Base-by-base conservation (phyloP, 2,797 vertebrate species). In the Galaxias olidus region DNA sequence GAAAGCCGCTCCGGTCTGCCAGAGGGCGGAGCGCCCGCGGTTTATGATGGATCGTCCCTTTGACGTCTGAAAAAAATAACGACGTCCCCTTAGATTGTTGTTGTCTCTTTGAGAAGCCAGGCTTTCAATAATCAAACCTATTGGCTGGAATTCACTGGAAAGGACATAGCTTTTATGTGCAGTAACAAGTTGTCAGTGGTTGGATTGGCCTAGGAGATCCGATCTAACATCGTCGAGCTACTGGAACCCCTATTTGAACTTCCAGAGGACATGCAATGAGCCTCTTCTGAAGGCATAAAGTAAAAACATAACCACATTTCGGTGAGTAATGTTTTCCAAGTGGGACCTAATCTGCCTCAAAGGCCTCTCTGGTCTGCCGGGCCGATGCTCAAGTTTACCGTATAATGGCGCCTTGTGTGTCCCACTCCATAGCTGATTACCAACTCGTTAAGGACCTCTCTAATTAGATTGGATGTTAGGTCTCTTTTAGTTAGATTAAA, bases 381-480 rank as follows among this genome's bases (percentile, higher is more conserved):
- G 65, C 76, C 30, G 51, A 18, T 74, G 82, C 77, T 75, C 79
- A 81, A 88, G 86, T 83, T 90, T 85, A 87, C 51, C 65, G 59
- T 76, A 90, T 84, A 91, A 90, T 79, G 76, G 65, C 60, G 43
- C 53, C 63, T 69, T 84, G 86, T 91, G 88, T 90, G 82, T 77
- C 46, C 69, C 74, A 11, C 66, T 84, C 81, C 77, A 75, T 69
- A 59, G 84, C 81, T 86, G 87, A 91, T 88, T 85, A 86, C 70
- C 73, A 66, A 13, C 80, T 84, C 79, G 85, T 91, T 90, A 88
- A 90, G 89, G 77, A 61, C 8, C 65, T 58, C 73, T 86, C 64
- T 91, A 88, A 92, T 91, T 89, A 87, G 84, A 91, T 92, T 87
- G 74, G 78, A 87, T 82, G 83, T 88, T 90, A 86, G 86, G 79